Percentiles rank a stretch among this genome's conserved stretches.
Evolutionary conservation across 2,888 invertebrate species (phyloP).

Genomic region (Cynaeus angustus): DNA sequence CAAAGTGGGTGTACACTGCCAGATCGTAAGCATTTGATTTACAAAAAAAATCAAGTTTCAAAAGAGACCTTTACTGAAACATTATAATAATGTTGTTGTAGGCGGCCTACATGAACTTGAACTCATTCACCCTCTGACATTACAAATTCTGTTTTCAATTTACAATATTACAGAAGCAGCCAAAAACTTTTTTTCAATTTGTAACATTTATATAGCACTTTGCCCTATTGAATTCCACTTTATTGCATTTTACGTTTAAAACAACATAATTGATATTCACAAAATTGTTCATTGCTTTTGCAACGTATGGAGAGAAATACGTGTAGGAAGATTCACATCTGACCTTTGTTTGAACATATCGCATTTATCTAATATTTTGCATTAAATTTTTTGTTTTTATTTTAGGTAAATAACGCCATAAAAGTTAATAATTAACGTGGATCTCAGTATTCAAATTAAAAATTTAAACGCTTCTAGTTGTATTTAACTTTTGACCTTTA

Average conservation of each 20-base stretch:
- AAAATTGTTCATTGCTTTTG: too few species aligned
- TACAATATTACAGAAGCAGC: not conserved
- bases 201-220: too few species aligned
- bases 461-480: too few species aligned
- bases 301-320: not conserved
- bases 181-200: not conserved
- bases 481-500: too few species aligned
- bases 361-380: constrained; percentile 10
- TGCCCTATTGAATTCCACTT: not conserved
- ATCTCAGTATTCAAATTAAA: too few species aligned
- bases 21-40: not conserved
- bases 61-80: not conserved
- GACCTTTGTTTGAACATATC: constrained; percentile 12
- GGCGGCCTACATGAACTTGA: constrained; percentile 25
- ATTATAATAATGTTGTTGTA: not conserved
- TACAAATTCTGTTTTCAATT: constrained; percentile 2
- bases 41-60: not conserved
- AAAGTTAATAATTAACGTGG: too few species aligned
- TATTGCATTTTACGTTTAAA: constrained; percentile 1
- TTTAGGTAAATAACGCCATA: not conserved
- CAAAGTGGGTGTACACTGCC: constrained; percentile 6
- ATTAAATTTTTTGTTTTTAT: constrained; percentile 12
- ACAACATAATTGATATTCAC: too few species aligned
- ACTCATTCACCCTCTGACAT: constrained; percentile 33
- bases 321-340: constrained; percentile 32